Evolutionary conservation across 2,797 vertebrate genomes (phyloP), one percentile per base, ranked within the genome.

Genomic region (Myotis pilosus): DNA sequence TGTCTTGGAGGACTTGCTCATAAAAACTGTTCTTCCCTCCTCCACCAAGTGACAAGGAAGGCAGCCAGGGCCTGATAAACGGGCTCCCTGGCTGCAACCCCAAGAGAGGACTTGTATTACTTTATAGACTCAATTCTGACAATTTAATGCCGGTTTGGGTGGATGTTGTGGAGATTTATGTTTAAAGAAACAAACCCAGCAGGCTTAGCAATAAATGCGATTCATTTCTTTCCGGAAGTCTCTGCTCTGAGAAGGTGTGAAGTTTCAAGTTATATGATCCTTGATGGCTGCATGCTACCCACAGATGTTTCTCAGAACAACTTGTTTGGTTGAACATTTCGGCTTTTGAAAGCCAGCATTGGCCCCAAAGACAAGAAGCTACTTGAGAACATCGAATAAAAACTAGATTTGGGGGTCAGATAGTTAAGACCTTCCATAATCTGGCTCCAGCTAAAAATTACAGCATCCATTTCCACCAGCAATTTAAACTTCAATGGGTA

Each of bases 101-200:
- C 10, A 5, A 69, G 92, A 75, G 33, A 94, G 72, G 69, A 17
- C 33, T 79, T 47, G 64, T 8, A 3, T 20, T 66, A 23, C 87
- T 91, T 94, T 75, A 82, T 25, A 92, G 80, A 57, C 76, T 71
- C 62, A 74, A 9, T 88, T 93, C 75, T 79, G 71, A 89, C 71
- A 47, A 0, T 28, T 2, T 15, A 89, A 57, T 57, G 41, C 66
- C 78, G 38, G 81, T 38, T 20, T 51, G 71, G 69, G 71, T 79
- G 51, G 64, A 57, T 57, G 66, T 47, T 74, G 25, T 51, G 28
- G 66, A 89, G 76, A 89, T 92, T 93, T 89, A 86, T 36, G 30
- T 80, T 89, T 83, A 69, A 89, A 97, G 94, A 91, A 89, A 57
- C 55, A 91, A 94, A 88, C 49, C 75, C 36, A 38, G 84, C 71